Evolutionary conservation across 2,113 vertebrate genomes (phyloP).

Genomic region (Phodopus roborovskii): DNA sequence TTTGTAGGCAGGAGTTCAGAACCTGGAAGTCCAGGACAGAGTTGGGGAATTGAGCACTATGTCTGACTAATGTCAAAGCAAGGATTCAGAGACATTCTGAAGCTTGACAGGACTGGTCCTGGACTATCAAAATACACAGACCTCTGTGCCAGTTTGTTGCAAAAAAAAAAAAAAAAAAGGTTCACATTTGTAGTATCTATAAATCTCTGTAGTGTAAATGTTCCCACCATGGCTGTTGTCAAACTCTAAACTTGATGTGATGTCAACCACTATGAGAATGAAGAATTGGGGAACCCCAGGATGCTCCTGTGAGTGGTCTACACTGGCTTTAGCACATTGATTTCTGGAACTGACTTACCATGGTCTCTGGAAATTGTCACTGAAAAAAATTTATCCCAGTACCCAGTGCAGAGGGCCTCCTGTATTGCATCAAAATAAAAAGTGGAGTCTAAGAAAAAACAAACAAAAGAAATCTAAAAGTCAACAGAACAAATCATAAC

Average conservation of each 20-base stretch:
- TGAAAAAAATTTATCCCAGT: not conserved
- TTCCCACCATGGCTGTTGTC: not conserved
- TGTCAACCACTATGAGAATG: not conserved
- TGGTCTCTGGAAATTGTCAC: not conserved
- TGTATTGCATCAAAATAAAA: not conserved
- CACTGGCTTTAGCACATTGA: not conserved
- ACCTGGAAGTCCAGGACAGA: not conserved
- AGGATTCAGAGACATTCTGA: not conserved
- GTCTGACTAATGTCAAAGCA: not conserved
- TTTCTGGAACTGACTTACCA: not conserved
- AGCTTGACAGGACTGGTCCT: not conserved
- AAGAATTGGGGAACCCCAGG: not conserved
- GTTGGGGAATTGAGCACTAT: not conserved
- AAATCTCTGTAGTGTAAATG: not conserved
- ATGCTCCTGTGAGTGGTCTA: fast-evolving
- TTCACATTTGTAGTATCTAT: not conserved
- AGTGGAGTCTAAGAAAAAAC: not conserved
- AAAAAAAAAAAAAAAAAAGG: not conserved
- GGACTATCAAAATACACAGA: not conserved
- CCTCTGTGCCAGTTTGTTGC: not conserved
- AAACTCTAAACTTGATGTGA: not conserved
- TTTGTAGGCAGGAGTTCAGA: not conserved
- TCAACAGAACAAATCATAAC: not conserved
- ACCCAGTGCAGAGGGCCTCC: not conserved
- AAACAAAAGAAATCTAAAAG: not conserved